Base-by-base conservation (phyloP, 2,797 vertebrate genomes). In the Melopsittacus undulatus region DNA sequence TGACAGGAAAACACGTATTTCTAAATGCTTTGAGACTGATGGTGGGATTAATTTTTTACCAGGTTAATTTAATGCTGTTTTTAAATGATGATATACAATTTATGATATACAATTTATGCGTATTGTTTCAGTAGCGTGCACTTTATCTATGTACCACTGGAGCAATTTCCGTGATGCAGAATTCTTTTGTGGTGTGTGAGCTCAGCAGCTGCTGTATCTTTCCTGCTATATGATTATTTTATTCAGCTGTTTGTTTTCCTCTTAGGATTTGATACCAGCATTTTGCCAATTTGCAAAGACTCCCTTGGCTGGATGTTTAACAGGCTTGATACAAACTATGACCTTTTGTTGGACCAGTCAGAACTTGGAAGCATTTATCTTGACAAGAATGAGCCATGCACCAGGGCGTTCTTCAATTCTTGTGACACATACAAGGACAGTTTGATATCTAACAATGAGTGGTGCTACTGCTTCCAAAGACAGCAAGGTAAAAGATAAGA, bases 261-360 rank as follows among this genome's bases (percentile, higher is more conserved):
- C 76, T 34, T 92, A 99, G 99, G 98, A 95, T 98, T 99, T 89
- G 99, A 99, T 94, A 98, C 98, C 21, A 99, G 98, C 77, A 98
- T 98, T 86, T 98, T 98, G 30, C 98, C 98, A 34, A 98, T 99
- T 94, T 99, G 99, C 91, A 99, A 99, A 96, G 99, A 99, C 91
- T 99, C 99, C 40, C 98, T 99, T 68, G 99, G 99, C 36, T 99
- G 99, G 99, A 99, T 99, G 99, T 99, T 99, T 97, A 99, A 99
- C 77, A 98, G 99, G 78, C 98, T 99, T 46, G 99, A 99, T 95
- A 99, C 98, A 1, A 99, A 99, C 98, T 99, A 99, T 81, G 98
- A 99, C 96, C 98, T 99, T 43, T 98, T 99, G 82, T 96, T 99
- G 95, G 99, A 99, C 96, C 98, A 99, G 83, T 98, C 98, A 38